Percentiles rank a stretch among this genome's conserved stretches.
phyloP scores from a whole-genome alignment of 2,888 invertebrate species.

The Rotaria sp. region DNA sequence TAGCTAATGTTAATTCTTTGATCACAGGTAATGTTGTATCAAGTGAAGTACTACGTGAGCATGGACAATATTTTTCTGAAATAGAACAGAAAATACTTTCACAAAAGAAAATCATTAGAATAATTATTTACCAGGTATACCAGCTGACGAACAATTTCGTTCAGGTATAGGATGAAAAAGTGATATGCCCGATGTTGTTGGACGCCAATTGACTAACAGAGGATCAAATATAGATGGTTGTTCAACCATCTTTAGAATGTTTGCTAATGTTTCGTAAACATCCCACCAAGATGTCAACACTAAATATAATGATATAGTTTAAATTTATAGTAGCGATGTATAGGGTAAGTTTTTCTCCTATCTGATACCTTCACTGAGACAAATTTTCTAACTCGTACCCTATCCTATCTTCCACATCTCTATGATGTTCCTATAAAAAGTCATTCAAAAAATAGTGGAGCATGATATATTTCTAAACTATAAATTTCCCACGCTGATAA shows the following conservation, averaged over 20 bases:
- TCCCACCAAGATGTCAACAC: constrained; percentile 39
- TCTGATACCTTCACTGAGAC: too few species aligned
- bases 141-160: constrained; percentile 31
- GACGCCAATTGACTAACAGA: neutral
- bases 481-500: too few species aligned
- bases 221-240: neutral
- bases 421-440: too few species aligned
- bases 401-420: too few species aligned
- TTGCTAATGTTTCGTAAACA: constrained; percentile 33
- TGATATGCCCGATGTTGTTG: constrained; percentile 14
- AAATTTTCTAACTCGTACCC: too few species aligned
- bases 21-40: constrained; percentile 23
- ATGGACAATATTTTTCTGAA: constrained; percentile 12
- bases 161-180: constrained; percentile 28
- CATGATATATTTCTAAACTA: too few species aligned
- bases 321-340: neutral
- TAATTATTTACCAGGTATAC: constrained; percentile 33
- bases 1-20: constrained; percentile 3
- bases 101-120: neutral
- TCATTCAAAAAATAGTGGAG: too few species aligned
- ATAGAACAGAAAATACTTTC: neutral
- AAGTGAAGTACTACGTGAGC: neutral
- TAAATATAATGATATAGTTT: neutral
- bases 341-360: too few species aligned
- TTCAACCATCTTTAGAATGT: constrained; percentile 23